Percentiles rank a stretch among this genome's conserved stretches.
Evolutionary conservation across 1,140 invertebrate genomes (phyloP).

Genomic region (Pogonomyrmex barbatus): DNA sequence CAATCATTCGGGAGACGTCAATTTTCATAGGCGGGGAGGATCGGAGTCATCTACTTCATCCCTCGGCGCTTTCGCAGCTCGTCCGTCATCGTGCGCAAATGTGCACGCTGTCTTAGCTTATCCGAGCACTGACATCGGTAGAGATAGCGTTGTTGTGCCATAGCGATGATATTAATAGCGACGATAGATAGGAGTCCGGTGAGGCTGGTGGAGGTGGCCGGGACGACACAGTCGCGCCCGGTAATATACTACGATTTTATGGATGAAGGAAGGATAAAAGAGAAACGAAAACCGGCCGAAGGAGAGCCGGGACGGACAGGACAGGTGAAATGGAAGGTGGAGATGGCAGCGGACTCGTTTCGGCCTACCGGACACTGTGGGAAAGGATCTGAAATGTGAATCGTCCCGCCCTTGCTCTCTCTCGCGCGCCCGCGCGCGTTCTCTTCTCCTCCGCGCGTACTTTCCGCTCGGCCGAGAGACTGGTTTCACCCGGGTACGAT

Average conservation of each 20-base stretch:
- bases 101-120: not conserved
- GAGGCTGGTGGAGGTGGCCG: not conserved
- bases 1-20: not conserved
- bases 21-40: not conserved
- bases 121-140: not conserved
- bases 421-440: not conserved
- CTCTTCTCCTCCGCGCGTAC: not conserved
- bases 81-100: slow-evolving; percentile 14
- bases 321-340: slow-evolving; percentile 46
- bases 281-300: slow-evolving; percentile 41
- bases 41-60: not conserved
- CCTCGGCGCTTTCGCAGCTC: not conserved
- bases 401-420: slow-evolving; percentile 26
- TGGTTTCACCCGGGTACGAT: slow-evolving; percentile 56
- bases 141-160: not conserved
- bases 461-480: slow-evolving; percentile 7
- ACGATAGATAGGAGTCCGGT: not conserved
- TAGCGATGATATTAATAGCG: slow-evolving; percentile 30
- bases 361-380: slow-evolving; percentile 83
- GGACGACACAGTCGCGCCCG: not conserved
- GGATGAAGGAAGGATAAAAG: slow-evolving; percentile 10
- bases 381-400: slow-evolving; percentile 80
- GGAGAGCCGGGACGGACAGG: not conserved
- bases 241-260: slow-evolving; percentile 2
- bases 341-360: slow-evolving; percentile 67